These are phyloP conservation scores for Monodelphis domestica DNA, from an alignment of 2,797 vertebrate species.

Conservation along the genomic window DNA sequence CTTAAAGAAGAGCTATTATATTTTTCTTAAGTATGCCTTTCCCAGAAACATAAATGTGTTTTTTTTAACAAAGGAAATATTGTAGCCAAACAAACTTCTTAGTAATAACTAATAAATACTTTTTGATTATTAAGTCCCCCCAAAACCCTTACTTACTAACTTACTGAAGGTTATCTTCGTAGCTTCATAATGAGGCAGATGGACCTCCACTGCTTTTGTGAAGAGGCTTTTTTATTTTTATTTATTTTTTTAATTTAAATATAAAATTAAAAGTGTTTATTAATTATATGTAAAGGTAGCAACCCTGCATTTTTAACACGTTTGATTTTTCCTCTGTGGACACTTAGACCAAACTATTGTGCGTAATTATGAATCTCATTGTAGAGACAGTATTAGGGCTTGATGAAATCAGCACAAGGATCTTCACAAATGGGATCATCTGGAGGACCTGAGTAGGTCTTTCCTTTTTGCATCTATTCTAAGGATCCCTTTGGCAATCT, in stretches of 20 bases:
- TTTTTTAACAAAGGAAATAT: neutral
- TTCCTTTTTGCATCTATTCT: neutral
- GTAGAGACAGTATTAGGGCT: neutral
- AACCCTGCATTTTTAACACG: neutral
- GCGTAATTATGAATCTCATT: neutral
- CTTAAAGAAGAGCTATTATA: conserved; percentile 28
- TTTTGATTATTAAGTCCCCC: neutral
- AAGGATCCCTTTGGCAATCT: neutral
- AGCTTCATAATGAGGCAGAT: conserved; percentile 10
- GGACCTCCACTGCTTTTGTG: neutral
- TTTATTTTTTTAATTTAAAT: too few species aligned
- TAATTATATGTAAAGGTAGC: too few species aligned
- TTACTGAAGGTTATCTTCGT: neutral
- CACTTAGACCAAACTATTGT: neutral
- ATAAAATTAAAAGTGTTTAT: too few species aligned
- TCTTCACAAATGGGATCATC: neutral
- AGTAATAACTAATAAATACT: conserved; percentile 31
- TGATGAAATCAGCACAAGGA: neutral
- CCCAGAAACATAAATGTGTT: conserved; percentile 12
- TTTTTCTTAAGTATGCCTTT: conserved; percentile 36
- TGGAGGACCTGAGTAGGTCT: neutral
- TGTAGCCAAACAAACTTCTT: conserved; percentile 16
- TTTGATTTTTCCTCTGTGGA: neutral
- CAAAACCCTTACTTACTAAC: too few species aligned
- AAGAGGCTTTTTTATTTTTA: conserved; percentile 39